Evolutionary conservation across 2,113 vertebrate genomes (phyloP).

Genomic region (Phalacrocorax carbo): DNA sequence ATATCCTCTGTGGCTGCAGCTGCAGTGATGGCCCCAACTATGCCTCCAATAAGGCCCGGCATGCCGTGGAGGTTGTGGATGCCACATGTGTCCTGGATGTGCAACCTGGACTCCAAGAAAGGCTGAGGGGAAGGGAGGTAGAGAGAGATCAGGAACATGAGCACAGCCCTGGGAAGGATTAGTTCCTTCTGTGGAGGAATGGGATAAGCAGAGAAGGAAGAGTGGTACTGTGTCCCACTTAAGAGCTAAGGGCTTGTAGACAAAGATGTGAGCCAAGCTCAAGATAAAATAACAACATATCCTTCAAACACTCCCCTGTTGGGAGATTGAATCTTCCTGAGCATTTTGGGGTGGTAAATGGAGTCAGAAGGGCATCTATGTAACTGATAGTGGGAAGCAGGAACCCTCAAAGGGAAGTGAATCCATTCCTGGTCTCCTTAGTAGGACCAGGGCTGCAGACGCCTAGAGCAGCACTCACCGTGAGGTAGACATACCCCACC

Average conservation of each 20-base stretch:
- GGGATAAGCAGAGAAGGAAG: neutral
- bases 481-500: slow-evolving; percentile 84
- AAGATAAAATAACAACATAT: neutral
- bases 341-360: neutral
- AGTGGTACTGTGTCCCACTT: neutral
- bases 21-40: slow-evolving; percentile 88
- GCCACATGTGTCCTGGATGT: slow-evolving; percentile 93
- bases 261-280: neutral
- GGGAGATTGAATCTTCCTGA: neutral
- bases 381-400: neutral
- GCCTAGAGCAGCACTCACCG: slow-evolving; percentile 76
- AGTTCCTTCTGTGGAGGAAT: neutral
- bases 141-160: neutral
- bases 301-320: neutral
- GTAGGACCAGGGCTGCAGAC: neutral
- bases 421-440: neutral
- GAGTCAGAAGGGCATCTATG: neutral
- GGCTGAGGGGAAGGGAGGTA: slow-evolving; percentile 73
- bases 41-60: slow-evolving; percentile 89
- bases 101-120: slow-evolving; percentile 83
- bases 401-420: neutral
- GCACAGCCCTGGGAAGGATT: neutral
- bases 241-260: neutral
- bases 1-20: slow-evolving; percentile 73
- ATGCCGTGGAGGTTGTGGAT: slow-evolving; percentile 93